phyloP scores from a whole-genome alignment of 2,797 vertebrate genomes.

The Cuculus canorus region DNA sequence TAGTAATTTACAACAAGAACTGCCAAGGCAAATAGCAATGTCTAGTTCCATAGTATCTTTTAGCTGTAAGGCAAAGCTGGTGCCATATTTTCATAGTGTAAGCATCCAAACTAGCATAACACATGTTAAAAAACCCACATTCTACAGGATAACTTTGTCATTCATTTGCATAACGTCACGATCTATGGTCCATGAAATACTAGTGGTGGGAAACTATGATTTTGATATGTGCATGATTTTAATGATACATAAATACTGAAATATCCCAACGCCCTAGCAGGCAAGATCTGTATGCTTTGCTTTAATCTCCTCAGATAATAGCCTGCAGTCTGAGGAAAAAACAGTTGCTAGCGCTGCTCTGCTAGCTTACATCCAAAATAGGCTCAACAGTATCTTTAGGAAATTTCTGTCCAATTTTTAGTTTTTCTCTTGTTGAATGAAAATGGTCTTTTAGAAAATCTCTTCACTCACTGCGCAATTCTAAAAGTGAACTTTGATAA shows the following conservation, averaged over 20 bases:
- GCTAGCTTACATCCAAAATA: background rate
- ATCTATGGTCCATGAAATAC: background rate
- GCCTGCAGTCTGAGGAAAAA: background rate
- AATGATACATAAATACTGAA: background rate
- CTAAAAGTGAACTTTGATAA: background rate
- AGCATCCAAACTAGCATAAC: background rate
- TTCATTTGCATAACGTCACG: background rate
- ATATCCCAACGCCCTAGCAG: background rate
- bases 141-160: background rate
- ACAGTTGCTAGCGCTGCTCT: background rate
- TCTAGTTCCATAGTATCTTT: background rate
- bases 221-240: background rate
- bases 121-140: accelerated
- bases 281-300: background rate
- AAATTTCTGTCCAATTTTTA: background rate
- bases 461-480: background rate
- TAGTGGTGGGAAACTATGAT: background rate
- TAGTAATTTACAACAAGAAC: background rate
- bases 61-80: background rate
- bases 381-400: background rate
- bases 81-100: background rate
- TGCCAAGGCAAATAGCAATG: background rate
- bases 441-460: background rate
- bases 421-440: background rate
- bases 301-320: background rate